Percentiles rank a stretch among this genome's conserved stretches.
phyloP scores from a whole-genome alignment of 1,140 invertebrate genomes.

The Sarcophaga bullata region DNA sequence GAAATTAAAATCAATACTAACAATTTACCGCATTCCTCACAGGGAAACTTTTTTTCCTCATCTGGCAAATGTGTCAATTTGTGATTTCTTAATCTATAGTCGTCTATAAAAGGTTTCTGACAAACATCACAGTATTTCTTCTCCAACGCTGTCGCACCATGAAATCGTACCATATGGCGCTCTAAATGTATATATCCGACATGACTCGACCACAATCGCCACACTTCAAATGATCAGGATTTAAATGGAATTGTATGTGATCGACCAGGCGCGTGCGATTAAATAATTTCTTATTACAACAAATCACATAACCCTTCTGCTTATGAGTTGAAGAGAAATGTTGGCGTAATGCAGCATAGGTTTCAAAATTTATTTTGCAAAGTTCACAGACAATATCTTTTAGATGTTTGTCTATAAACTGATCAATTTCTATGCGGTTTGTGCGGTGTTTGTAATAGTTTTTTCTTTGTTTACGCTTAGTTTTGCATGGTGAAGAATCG shows the following conservation, averaged over 20 bases:
- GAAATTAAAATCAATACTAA: not conserved
- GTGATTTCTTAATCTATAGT: not conserved
- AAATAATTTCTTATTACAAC: constrained; percentile 15
- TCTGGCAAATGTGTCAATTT: constrained; percentile 23
- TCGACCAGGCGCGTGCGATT: not conserved
- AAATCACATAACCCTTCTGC: not conserved
- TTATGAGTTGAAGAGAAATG: not conserved
- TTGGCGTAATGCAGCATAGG: not conserved
- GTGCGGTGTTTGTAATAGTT: not conserved
- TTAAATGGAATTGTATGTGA: constrained; percentile 4
- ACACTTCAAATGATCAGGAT: constrained; percentile 12
- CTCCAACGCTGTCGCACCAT: constrained; percentile 41
- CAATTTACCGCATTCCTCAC: constrained; percentile 34
- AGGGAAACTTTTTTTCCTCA: constrained; percentile 27
- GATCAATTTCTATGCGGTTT: not conserved
- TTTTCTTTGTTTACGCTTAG: not conserved
- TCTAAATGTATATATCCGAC: not conserved
- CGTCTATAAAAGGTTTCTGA: not conserved
- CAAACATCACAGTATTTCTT: not conserved
- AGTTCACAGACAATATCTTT: not conserved
- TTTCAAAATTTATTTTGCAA: not conserved
- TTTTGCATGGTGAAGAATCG: not conserved
- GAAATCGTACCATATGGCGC: not conserved
- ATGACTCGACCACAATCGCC: not conserved
- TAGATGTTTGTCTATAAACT: not conserved